A percentile compares a stretch with the other conserved stretches of the same genome.
These are phyloP conservation scores for Larimichthys crocea DNA, from an alignment of 2,113 vertebrate species.

Conservation along the genomic window DNA sequence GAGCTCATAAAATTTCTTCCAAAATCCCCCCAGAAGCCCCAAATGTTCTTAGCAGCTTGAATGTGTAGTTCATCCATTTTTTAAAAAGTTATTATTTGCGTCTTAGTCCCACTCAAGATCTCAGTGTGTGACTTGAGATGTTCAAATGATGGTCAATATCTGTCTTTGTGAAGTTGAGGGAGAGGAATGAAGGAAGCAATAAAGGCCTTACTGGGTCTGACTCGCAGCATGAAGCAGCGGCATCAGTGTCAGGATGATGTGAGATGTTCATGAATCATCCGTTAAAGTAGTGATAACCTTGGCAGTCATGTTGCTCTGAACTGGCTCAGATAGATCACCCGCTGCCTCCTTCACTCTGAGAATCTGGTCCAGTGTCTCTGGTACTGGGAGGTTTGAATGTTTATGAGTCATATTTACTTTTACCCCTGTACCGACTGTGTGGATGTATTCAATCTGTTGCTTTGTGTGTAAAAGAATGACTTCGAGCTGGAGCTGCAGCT, in stretches of 20 bases:
- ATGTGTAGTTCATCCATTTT: background rate
- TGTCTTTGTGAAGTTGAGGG: background rate
- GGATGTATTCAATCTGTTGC: background rate
- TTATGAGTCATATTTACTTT: conserved; percentile 1
- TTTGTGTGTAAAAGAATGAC: background rate
- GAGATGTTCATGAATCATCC: background rate
- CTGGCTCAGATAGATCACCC: background rate
- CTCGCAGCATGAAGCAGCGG: background rate
- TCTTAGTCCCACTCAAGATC: too few species aligned
- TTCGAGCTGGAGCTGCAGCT: background rate
- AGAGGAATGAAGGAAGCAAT: background rate
- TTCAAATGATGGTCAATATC: background rate
- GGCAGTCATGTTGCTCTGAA: background rate
- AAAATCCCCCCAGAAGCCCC: background rate
- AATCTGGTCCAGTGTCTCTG: background rate
- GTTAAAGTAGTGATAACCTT: background rate
- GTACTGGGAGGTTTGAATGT: background rate
- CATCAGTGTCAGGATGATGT: background rate
- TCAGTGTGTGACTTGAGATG: background rate
- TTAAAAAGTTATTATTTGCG: background rate
- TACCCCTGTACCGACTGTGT: background rate
- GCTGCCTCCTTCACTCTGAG: background rate
- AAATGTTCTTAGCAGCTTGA: background rate
- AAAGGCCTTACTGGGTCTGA: background rate
- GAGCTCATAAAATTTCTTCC: too few species aligned